Evolutionary conservation across 2,797 vertebrate species (phyloP).

Genomic region (Corythornis leucogaster): DNA sequence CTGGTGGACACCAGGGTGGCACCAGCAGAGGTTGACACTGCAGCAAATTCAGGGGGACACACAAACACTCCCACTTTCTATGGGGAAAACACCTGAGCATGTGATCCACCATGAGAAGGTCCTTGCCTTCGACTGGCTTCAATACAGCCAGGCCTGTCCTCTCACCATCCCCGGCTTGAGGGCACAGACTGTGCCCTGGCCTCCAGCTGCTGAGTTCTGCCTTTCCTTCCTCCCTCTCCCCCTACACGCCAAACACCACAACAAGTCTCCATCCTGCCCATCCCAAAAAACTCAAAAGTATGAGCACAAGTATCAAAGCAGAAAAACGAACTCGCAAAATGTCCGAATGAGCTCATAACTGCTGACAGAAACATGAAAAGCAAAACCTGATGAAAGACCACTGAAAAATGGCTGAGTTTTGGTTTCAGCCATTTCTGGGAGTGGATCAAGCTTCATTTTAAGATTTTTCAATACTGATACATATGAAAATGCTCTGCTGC

Average conservation of each 20-base stretch:
- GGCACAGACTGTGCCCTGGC: fast-evolving
- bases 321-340: not conserved
- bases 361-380: not conserved
- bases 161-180: fast-evolving
- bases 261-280: not conserved
- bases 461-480: not conserved
- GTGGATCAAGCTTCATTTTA: not conserved
- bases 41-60: not conserved
- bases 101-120: not conserved
- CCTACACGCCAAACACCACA: not conserved
- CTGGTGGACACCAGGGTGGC: not conserved
- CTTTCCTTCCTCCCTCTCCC: not conserved
- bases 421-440: not conserved
- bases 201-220: not conserved
- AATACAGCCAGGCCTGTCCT: not conserved
- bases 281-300: not conserved
- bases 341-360: not conserved
- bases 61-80: not conserved
- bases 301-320: not conserved
- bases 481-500: not conserved
- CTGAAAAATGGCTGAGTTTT: not conserved
- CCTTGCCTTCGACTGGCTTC: not conserved
- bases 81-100: not conserved
- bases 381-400: not conserved
- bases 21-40: not conserved